phyloP scores from a whole-genome alignment of 2,888 invertebrate species.

The Alloscopus bannaensis region DNA sequence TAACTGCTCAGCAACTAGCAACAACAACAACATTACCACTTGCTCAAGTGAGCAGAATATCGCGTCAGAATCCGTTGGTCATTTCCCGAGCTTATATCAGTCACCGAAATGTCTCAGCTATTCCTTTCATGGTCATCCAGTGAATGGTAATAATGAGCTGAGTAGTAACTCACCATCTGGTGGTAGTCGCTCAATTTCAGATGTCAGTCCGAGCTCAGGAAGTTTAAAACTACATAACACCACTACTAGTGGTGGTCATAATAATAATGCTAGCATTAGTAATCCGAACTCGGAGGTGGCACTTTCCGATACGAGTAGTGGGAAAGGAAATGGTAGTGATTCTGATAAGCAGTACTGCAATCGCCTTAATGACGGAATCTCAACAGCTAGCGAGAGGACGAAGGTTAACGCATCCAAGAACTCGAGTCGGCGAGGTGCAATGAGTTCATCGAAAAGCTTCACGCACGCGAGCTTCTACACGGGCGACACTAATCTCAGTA shows the following conservation, averaged over 20 bases:
- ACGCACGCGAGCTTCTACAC: slow-evolving; percentile 61
- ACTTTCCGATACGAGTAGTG: slow-evolving; percentile 20
- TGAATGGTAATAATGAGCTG: slow-evolving; percentile 53
- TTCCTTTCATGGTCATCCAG: slow-evolving; percentile 69
- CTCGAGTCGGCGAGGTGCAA: slow-evolving; percentile 43
- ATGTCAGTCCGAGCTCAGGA: slow-evolving; percentile 52
- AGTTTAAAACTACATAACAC: slow-evolving; percentile 48
- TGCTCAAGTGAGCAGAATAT: slow-evolving; percentile 61
- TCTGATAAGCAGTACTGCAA: slow-evolving; percentile 12
- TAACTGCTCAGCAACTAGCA: slow-evolving; percentile 20
- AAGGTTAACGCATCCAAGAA: slow-evolving; percentile 16
- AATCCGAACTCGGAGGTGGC: background rate
- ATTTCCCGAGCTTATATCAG: slow-evolving; percentile 65
- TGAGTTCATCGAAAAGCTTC: slow-evolving; percentile 69
- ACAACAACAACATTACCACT: slow-evolving; percentile 1
- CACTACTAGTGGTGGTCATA: slow-evolving; percentile 26
- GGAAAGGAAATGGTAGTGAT: slow-evolving; percentile 39
- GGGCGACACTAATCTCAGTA: slow-evolving; percentile 57
- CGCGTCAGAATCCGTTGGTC: slow-evolving; percentile 29
- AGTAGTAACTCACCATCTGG: slow-evolving; percentile 55
- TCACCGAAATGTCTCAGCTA: slow-evolving; percentile 68
- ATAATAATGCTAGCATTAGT: slow-evolving; percentile 10
- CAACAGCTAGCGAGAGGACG: background rate
- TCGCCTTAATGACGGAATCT: background rate
- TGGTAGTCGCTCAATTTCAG: slow-evolving; percentile 61